Evolutionary conservation across 2,888 invertebrate species (phyloP).

Genomic region (Clostera curtula): DNA sequence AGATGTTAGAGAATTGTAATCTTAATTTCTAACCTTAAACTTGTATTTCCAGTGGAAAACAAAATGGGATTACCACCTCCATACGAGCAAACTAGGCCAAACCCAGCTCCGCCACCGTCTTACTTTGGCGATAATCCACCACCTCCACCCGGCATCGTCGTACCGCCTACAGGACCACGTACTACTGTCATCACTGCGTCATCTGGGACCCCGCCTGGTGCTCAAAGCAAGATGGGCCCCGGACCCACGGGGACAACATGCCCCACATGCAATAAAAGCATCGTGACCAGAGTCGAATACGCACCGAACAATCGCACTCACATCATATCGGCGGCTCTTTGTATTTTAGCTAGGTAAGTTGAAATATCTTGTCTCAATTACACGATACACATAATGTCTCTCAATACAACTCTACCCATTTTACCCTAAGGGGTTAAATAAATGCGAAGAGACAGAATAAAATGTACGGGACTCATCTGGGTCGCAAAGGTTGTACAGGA

Average conservation of each 20-base stretch:
- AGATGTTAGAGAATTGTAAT: background rate
- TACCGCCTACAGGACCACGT: constrained; percentile 37
- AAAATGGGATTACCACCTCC: constrained; percentile 68
- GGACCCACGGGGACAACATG: constrained; percentile 60
- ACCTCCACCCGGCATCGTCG: constrained; percentile 42
- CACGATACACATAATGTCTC: no score
- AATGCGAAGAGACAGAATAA: no score
- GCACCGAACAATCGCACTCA: constrained; percentile 65
- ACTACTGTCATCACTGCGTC: constrained; percentile 51
- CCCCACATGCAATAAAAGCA: constrained; percentile 50
- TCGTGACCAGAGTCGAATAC: constrained; percentile 58
- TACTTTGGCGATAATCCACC: constrained; percentile 61
- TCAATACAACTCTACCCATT: no score
- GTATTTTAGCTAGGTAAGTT: constrained; percentile 58
- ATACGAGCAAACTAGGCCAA: constrained; percentile 50
- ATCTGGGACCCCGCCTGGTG: constrained; percentile 16
- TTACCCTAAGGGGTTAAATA: no score
- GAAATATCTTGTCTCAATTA: background rate
- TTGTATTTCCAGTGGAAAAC: constrained; percentile 56
- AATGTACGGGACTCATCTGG: no score
- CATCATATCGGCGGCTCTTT: constrained; percentile 60
- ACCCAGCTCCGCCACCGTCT: constrained; percentile 58
- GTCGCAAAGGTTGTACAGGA: no score
- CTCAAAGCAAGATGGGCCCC: constrained; percentile 47
- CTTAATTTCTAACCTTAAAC: background rate